Percentiles rank a stretch among this genome's conserved stretches.
Conservation (phyloP, 1,140 invertebrate genomes). For the Pogonomyrmex barbatus region DNA sequence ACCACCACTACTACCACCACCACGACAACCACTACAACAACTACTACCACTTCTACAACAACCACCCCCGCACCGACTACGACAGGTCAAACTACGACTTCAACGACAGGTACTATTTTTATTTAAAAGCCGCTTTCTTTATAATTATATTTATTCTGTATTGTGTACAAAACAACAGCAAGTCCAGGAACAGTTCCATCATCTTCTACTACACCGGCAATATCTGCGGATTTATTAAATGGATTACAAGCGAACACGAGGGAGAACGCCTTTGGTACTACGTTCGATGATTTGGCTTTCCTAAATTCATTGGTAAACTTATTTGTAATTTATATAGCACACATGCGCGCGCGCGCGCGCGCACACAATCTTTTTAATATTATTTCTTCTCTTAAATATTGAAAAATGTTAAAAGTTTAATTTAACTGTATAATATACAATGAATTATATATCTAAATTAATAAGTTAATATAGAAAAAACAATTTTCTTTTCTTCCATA, state of each 20-base stretch:
- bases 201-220: background rate
- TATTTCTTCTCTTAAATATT: background rate
- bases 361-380: background rate
- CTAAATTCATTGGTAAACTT: slow-evolving; percentile 83
- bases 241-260: slow-evolving; percentile 62
- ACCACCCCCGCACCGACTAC: slow-evolving; percentile 11
- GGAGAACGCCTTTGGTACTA: slow-evolving; percentile 82
- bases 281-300: slow-evolving; percentile 83
- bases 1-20: slow-evolving; percentile 49
- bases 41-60: slow-evolving; percentile 55
- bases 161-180: background rate
- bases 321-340: background rate
- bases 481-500: slow-evolving; percentile 46
- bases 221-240: background rate
- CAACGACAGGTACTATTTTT: slow-evolving; percentile 53
- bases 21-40: slow-evolving; percentile 3
- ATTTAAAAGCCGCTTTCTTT: slow-evolving; percentile 29
- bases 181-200: background rate
- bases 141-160: slow-evolving; percentile 10
- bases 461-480: background rate
- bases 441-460: background rate
- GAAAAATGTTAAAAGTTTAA: background rate
- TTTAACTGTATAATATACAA: background rate
- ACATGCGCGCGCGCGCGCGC: too few relatives aligned
- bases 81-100: slow-evolving; percentile 12